Evolutionary conservation across 2,888 invertebrate genomes (phyloP).

Genomic region (Tenthredo distinguenda): DNA sequence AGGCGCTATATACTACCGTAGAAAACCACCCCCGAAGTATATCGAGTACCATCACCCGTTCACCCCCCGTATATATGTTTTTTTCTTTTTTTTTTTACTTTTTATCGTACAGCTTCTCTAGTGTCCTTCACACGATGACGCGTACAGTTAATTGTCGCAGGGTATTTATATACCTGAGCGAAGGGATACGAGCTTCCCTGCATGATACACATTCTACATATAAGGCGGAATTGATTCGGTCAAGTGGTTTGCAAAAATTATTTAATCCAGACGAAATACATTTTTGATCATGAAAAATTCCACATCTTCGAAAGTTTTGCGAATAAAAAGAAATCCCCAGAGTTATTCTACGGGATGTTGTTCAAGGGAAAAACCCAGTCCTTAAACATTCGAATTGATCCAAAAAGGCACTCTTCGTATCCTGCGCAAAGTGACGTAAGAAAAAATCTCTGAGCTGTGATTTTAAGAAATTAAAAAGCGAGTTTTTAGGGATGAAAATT

Average conservation of each 20-base stretch:
- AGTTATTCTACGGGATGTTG: no score
- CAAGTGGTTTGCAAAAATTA: neutral
- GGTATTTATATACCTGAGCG: neutral
- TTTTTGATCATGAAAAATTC: no score
- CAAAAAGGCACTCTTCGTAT: no score
- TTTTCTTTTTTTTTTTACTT: neutral
- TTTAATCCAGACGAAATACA: neutral
- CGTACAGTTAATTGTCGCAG: neutral
- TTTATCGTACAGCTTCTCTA: neutral
- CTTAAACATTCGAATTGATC: no score
- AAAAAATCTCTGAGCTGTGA: no score
- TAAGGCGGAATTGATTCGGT: neutral
- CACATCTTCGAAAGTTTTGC: no score
- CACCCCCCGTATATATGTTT: neutral
- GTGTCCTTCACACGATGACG: constrained; percentile 4
- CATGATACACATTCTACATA: neutral
- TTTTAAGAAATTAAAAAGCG: no score
- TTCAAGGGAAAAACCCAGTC: no score
- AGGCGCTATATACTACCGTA: neutral
- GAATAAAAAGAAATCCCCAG: no score
- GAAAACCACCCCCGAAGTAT: neutral
- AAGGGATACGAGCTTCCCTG: neutral
- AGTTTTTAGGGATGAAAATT: no score
- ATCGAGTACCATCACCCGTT: neutral
- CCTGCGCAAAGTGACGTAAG: no score